Percentiles rank a stretch among this genome's conserved stretches.
phyloP scores from a whole-genome alignment of 2,797 vertebrate species.

The Gymnocypris eckloni region DNA sequence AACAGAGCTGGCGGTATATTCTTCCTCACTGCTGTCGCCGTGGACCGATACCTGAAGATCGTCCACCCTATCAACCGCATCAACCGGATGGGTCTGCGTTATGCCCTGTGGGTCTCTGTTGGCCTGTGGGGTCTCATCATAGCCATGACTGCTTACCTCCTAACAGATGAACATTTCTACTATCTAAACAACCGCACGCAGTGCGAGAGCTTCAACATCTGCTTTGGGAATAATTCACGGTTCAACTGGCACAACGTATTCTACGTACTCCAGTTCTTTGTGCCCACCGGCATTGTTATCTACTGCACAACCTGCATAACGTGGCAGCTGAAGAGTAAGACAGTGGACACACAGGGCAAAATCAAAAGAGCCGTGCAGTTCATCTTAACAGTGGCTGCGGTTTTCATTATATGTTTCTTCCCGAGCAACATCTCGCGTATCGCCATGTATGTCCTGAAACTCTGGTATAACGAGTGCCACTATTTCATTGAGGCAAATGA shows the following conservation, averaged over 20 bases:
- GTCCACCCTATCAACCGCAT: constrained; percentile 74
- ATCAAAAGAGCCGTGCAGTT: constrained; percentile 81
- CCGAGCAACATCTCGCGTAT: constrained; percentile 80
- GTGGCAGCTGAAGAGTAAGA: constrained; percentile 76
- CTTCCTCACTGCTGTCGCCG: constrained; percentile 81
- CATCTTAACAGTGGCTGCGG: constrained; percentile 76
- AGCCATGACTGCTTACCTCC: constrained; percentile 74
- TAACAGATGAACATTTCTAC: constrained; percentile 69
- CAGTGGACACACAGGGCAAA: constrained; percentile 77
- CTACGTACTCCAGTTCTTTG: constrained; percentile 77
- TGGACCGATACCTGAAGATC: constrained; percentile 82
- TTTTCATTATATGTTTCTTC: constrained; percentile 80
- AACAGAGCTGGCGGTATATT: constrained; percentile 80
- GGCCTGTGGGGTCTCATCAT: constrained; percentile 76
- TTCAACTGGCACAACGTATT: constrained; percentile 80
- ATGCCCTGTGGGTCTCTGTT: constrained; percentile 73
- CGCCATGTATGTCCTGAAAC: constrained; percentile 76
- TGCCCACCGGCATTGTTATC: constrained; percentile 73
- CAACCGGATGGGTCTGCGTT: constrained; percentile 73
- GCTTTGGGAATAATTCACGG: constrained; percentile 71
- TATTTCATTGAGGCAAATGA: constrained; percentile 76
- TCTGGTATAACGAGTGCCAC: constrained; percentile 73
- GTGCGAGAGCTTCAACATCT: constrained; percentile 85
- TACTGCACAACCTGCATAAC: constrained; percentile 79
- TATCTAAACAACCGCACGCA: constrained; percentile 69